Evolutionary conservation across 2,888 invertebrate genomes (phyloP), one percentile per base, ranked within the genome.

Genomic region (Nycteola revayana): DNA sequence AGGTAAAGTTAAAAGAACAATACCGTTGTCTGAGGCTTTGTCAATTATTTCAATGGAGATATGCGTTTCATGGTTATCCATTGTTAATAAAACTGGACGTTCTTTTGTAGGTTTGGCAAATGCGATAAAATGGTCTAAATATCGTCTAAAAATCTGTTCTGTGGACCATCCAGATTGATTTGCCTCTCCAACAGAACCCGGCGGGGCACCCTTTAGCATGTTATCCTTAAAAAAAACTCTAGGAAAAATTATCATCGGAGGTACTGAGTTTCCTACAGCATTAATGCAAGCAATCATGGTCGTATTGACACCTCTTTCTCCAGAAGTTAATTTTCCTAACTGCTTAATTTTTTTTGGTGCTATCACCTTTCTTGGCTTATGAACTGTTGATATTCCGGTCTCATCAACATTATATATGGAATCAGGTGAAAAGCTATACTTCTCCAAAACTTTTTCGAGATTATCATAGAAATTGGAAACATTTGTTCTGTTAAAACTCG

Each of bases 81-180:
- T 22, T 5, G 51, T 20, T 23, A 57, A 40, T 10, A 32, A 11
- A 6, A 31, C 7, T n/a, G 7, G 7, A 5, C 7, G 2, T 21
- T 3, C 3, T 5, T 3, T 36, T 17, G 43, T 43, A 25, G 43
- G 33, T 9, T 38, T 33, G 6, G 32, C 18, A n/a, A 47, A 46
- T 3, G 34, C 18, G 32, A 40, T 39, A 10, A 46, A 47, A 42
- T 25, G 18, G 1, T 39, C 22, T 22, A 42, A 32, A 34, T n/a
- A n/a, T n/a, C 32, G 22, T 25, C 29, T 14, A 24, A 56, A 55
- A 8, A 49, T 47, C 7, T 48, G 44, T 32, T 50, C 51, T 38
- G 46, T 48, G 49, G 49, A 51, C 51, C 51, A 57, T 1, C 48
- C 48, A 21, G 33, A 36, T 3, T 34, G 37, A 38, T 49, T 54